phyloP scores from a whole-genome alignment of 92 coral and sea anemone genomes.

The Palythoa caribaeorum region DNA sequence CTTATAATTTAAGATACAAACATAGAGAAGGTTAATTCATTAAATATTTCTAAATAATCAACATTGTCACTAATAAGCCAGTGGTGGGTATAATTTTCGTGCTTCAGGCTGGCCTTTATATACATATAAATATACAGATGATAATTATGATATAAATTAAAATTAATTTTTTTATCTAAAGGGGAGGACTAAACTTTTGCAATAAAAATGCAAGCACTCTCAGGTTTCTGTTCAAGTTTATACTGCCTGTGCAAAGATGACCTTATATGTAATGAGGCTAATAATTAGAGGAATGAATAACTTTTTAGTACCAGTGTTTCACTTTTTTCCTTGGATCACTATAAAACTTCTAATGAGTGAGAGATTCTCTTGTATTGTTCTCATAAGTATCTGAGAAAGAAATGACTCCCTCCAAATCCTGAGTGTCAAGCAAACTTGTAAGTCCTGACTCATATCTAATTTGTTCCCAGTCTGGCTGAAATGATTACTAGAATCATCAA shows the following conservation, averaged over 20 bases:
- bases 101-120: background rate
- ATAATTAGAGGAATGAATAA: background rate
- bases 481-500: background rate
- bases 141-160: background rate
- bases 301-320: background rate
- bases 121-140: background rate
- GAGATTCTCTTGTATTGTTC: slow-evolving; percentile 23
- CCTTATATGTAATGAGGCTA: slow-evolving; percentile 7
- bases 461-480: slow-evolving; percentile 24
- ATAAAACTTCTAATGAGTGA: slow-evolving; percentile 9
- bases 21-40: slow-evolving; percentile 11
- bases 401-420: slow-evolving; percentile 34
- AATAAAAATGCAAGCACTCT: slow-evolving; percentile 3
- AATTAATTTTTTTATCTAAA: background rate
- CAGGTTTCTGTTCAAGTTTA: slow-evolving; percentile 5
- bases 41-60: slow-evolving; percentile 8
- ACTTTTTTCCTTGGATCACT: background rate
- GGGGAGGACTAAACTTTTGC: slow-evolving; percentile 4
- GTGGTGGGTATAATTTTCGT: background rate
- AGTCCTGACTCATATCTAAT: slow-evolving; percentile 24
- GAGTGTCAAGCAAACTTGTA: slow-evolving; percentile 29
- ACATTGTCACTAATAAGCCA: background rate
- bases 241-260: slow-evolving; percentile 19
- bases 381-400: slow-evolving; percentile 25
- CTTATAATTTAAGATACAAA: slow-evolving; percentile 1